Conservation (phyloP, 2,113 vertebrate genomes). For the Alouatta palliata region DNA sequence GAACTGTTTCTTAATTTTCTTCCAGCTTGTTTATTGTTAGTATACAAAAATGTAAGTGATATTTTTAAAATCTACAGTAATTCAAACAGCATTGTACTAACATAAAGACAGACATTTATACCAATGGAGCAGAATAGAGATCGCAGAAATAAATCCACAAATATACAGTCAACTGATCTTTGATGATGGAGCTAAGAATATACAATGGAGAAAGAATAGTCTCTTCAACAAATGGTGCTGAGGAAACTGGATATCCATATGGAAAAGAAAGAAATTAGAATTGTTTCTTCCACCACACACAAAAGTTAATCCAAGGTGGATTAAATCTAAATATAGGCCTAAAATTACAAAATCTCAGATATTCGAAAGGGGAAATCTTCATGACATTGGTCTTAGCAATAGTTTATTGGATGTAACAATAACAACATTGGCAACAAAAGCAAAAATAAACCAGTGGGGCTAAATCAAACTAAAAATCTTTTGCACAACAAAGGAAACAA, state of each 20-base stretch:
- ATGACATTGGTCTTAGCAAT: background rate
- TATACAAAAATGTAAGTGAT: no score
- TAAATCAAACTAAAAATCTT: background rate
- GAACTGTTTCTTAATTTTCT: no score
- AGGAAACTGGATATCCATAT: background rate
- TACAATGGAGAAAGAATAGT: background rate
- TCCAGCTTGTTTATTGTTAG: no score
- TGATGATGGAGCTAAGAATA: no score
- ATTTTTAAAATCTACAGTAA: no score
- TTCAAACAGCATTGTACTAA: no score
- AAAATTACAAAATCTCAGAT: background rate
- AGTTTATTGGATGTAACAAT: background rate
- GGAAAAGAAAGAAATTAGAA: background rate
- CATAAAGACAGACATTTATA: no score
- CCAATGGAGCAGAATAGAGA: no score
- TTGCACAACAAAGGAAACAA: background rate
- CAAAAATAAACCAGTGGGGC: background rate
- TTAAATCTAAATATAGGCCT: background rate
- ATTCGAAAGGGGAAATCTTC: background rate
- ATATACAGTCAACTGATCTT: no score
- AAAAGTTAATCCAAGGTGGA: background rate
- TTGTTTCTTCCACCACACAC: background rate
- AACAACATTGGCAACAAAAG: background rate
- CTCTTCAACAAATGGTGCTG: background rate
- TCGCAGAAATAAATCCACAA: no score